Conservation (phyloP, 2,888 invertebrate species). For the Drosophila buzzatii region DNA sequence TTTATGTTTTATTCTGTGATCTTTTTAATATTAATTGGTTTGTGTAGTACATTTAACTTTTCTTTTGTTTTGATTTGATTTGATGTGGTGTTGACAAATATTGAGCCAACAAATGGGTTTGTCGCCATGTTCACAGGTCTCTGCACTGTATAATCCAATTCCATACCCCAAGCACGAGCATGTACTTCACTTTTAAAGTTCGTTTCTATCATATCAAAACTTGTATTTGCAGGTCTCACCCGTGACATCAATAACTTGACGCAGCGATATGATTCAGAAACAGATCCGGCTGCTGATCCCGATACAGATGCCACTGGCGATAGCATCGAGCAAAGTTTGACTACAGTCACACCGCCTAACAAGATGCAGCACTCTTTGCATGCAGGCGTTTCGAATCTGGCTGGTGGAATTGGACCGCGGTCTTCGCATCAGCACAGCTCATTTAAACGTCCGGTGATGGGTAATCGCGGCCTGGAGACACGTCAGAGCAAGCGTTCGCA, state of each 20-base stretch:
- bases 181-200: slow-evolving; percentile 8
- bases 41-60: slow-evolving; percentile 31
- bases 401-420: slow-evolving; percentile 79
- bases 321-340: slow-evolving; percentile 82
- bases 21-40: slow-evolving; percentile 22
- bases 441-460: slow-evolving; percentile 88
- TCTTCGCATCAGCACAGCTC: slow-evolving; percentile 85
- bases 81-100: slow-evolving; percentile 66
- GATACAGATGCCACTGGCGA: slow-evolving; percentile 91
- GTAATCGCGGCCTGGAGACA: slow-evolving; percentile 87
- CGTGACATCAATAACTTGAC: slow-evolving; percentile 84
- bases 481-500: slow-evolving; percentile 87
- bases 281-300: slow-evolving; percentile 87
- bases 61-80: slow-evolving; percentile 15
- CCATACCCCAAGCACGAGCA: slow-evolving; percentile 50
- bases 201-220: slow-evolving; percentile 6
- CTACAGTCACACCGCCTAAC: slow-evolving; percentile 66
- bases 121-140: slow-evolving; percentile 42
- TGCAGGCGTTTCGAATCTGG: slow-evolving; percentile 62
- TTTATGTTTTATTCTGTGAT: slow-evolving; percentile 16
- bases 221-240: slow-evolving; percentile 78
- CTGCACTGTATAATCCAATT: slow-evolving; percentile 41
- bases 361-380: slow-evolving; percentile 86
- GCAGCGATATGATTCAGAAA: slow-evolving; percentile 85
- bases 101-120: slow-evolving; percentile 61